Evolutionary conservation across 2,888 invertebrate genomes (phyloP), one percentile per base, ranked within the genome.

Genomic region (Euclidia mi): DNA sequence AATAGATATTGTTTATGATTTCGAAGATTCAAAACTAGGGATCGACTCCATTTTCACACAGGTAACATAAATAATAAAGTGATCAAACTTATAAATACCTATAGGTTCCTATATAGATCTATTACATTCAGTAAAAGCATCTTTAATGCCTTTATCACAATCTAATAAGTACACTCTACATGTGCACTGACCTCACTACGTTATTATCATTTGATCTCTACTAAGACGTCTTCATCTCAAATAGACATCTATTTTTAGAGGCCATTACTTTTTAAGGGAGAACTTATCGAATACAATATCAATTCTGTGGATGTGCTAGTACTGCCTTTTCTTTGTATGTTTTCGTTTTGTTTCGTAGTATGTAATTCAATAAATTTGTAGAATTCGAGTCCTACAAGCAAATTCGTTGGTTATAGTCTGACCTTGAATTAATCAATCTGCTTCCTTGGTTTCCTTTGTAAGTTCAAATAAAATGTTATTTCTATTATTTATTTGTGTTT

Each of bases 171-270:
- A n/a, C n/a, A n/a, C 29, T 1, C 0, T 45, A 15, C 10, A 14
- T 11, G 37, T 17, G 35, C 32, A 53, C 51, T 56, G 50, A 40
- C 18, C 32, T 48, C 43, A 38, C 43, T 52, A 53, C 29, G 56
- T 47, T 41, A 51, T 48, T 53, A 70, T 66, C 47, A 59, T 48
- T 56, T 63, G 18, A 15, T 15, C 25, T 55, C 38, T 52, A 59
- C 37, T 63, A 17, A 46, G 38, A 7, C 32, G 34, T 43, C 38
- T 41, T 43, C 17, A 20, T 51, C 34, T 34, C 10, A 40, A 59
- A 51, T 44, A 51, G 49, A 25, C 48, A 43, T 50, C 43, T 71
- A 70, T 70, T 64, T 71, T 67, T 52, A 67, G 60, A 44, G 12
- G 14, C 46, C 37, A 67, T 67, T 70, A 66, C 52, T 48, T 47